phyloP scores from a whole-genome alignment of 2,113 vertebrate genomes.

The Nycticebus coucang region DNA sequence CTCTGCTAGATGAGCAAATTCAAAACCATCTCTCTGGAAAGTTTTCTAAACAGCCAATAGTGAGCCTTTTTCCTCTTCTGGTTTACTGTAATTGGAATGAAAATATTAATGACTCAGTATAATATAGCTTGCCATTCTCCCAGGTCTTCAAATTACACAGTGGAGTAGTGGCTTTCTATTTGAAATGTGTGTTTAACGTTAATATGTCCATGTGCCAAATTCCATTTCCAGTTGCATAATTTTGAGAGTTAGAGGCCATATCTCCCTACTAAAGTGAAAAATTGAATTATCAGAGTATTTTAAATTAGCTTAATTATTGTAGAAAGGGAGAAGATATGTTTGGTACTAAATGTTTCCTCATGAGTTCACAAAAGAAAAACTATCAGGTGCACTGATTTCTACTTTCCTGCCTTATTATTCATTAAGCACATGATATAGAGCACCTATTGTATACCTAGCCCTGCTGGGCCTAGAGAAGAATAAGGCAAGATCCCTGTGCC shows the following conservation, averaged over 20 bases:
- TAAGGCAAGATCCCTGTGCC: not conserved
- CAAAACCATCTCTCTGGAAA: conserved; percentile 13
- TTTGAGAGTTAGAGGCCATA: not conserved
- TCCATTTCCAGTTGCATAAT: not conserved
- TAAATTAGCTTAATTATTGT: conserved; percentile 38
- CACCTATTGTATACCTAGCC: not conserved
- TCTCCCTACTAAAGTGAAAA: not conserved
- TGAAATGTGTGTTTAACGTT: conserved; percentile 15
- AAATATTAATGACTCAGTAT: conserved; percentile 12
- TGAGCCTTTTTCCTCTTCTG: not conserved
- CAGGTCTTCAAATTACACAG: conserved; percentile 18
- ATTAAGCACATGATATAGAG: not conserved
- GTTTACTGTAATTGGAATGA: conserved; percentile 24
- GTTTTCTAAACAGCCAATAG: not conserved
- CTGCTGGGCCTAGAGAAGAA: not conserved
- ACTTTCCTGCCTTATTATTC: not conserved
- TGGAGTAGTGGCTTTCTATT: not conserved
- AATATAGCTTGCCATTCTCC: conserved; percentile 25
- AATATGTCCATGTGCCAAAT: not conserved
- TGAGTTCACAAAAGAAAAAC: conserved; percentile 34
- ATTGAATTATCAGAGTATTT: conserved; percentile 30
- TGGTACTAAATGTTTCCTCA: not conserved
- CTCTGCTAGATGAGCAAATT: conserved; percentile 17
- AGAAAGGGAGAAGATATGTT: conserved; percentile 12
- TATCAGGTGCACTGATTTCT: not conserved